Conservation (phyloP, 2,797 vertebrate genomes). For the Glyptemys insculpta region DNA sequence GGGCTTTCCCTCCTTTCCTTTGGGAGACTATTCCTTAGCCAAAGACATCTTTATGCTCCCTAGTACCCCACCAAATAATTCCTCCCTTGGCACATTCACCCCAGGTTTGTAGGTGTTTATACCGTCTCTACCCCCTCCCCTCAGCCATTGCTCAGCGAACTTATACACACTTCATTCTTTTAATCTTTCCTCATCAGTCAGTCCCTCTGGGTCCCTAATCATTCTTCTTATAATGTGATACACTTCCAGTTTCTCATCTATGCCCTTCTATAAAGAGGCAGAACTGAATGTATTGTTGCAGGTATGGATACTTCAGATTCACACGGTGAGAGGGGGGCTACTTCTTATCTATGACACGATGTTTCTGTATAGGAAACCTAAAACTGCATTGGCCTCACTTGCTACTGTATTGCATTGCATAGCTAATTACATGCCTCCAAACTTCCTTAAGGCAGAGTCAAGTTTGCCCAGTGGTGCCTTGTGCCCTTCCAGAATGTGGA, state of each 20-base stretch:
- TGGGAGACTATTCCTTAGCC: background rate
- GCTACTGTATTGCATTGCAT: background rate
- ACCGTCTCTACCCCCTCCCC: background rate
- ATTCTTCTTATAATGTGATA: background rate
- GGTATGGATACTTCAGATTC: rapidly evolving
- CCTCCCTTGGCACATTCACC: background rate
- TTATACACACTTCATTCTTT: background rate
- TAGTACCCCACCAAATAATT: background rate
- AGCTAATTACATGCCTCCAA: background rate
- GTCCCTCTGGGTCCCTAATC: background rate
- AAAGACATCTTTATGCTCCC: background rate
- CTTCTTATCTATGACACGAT: rapidly evolving
- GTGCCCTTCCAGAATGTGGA: background rate
- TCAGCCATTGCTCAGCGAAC: background rate
- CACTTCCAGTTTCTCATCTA: background rate
- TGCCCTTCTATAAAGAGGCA: background rate
- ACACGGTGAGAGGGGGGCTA: background rate
- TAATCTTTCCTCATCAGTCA: background rate
- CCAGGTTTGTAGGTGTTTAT: background rate
- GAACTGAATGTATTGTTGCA: background rate
- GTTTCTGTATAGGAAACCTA: rapidly evolving
- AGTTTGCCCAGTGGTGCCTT: rapidly evolving
- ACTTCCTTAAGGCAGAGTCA: background rate
- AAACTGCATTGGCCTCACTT: background rate
- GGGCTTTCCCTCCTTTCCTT: background rate